Percentiles rank a stretch among this genome's conserved stretches.
Evolutionary conservation across 2,888 invertebrate species (phyloP).

Genomic region (Limnephilus rhombicus): DNA sequence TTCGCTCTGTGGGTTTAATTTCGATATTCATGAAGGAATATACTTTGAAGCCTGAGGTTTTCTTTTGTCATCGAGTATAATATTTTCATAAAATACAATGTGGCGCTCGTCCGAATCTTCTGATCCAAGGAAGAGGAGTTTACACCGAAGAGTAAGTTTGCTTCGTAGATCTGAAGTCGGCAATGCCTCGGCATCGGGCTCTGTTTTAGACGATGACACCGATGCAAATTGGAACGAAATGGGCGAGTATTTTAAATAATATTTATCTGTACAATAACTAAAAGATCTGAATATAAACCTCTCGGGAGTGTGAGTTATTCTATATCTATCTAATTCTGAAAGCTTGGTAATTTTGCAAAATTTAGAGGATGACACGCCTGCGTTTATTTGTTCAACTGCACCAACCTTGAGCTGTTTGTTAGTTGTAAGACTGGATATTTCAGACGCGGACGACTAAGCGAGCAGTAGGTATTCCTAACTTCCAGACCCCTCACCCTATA

Average conservation of each 20-base stretch:
- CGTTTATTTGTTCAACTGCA: no score
- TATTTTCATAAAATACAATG: constrained; percentile 28
- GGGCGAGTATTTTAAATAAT: constrained; percentile 7
- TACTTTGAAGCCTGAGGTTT: not conserved
- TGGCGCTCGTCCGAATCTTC: constrained; percentile 5
- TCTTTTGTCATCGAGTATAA: not conserved
- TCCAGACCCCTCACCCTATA: no score
- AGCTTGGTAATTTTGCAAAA: not conserved
- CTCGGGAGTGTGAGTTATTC: not conserved
- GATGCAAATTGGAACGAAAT: constrained; percentile 47
- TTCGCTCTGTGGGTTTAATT: not conserved
- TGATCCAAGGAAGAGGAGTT: constrained; percentile 26
- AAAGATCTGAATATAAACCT: not conserved
- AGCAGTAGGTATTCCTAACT: no score
- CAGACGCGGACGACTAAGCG: no score
- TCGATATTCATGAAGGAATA: not conserved
- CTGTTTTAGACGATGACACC: constrained; percentile 57
- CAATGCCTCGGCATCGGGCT: constrained; percentile 36
- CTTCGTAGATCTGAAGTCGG: constrained; percentile 44
- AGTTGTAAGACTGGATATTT: no score
- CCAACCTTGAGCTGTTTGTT: no score
- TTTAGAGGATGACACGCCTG: no score
- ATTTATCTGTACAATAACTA: not conserved
- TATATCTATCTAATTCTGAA: not conserved
- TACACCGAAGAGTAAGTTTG: constrained; percentile 45